Conservation (phyloP, 2,797 vertebrate species). For the Sebastolobus alascanus region DNA sequence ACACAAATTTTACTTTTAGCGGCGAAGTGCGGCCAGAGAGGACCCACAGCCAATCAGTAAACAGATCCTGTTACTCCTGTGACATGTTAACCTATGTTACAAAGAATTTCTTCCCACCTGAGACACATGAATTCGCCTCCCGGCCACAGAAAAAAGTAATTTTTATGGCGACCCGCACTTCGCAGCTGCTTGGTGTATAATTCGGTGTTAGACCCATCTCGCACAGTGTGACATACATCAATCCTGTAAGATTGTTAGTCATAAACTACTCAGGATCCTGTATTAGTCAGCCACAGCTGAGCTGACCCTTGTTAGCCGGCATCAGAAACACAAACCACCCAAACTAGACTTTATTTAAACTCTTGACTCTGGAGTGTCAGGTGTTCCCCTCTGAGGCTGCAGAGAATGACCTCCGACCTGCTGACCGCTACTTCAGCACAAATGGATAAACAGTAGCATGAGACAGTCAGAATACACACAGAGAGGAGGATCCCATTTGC, state of each 20-base stretch:
- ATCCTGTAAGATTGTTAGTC: background rate
- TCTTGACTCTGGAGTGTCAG: constrained; percentile 71
- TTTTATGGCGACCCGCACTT: no score
- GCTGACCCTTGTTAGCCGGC: constrained; percentile 13
- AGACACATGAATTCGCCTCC: no score
- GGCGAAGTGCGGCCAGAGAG: fast-evolving
- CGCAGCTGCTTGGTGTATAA: fast-evolving
- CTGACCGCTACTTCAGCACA: constrained; percentile 21
- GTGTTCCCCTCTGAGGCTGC: constrained; percentile 50
- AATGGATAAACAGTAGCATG: constrained; percentile 42
- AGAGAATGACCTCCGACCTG: constrained; percentile 54
- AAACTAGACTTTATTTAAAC: constrained; percentile 74
- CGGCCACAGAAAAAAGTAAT: no score
- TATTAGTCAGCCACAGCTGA: constrained; percentile 5
- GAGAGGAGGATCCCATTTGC: constrained; percentile 41
- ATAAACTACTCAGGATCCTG: background rate
- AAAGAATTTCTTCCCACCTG: no score
- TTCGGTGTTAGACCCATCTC: background rate
- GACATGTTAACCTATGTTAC: no score
- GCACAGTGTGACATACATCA: background rate
- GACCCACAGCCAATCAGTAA: no score
- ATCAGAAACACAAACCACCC: constrained; percentile 41
- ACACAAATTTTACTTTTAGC: no score
- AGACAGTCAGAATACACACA: constrained; percentile 37
- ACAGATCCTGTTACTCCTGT: no score